Evolutionary conservation across 2,888 invertebrate genomes (phyloP).

Genomic region (Trisateles emortualis): DNA sequence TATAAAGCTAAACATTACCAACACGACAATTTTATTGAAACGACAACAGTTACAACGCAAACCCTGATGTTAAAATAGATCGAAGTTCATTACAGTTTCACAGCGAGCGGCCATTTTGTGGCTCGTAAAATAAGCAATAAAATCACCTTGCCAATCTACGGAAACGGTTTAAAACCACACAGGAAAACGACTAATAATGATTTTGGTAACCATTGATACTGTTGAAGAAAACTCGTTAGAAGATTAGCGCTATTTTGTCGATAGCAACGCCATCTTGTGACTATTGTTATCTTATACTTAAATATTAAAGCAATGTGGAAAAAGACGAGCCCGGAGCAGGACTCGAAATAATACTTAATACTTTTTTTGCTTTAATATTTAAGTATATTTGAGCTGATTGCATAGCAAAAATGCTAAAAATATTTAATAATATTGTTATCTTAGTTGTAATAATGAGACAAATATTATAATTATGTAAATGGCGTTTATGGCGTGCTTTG

Average conservation of each 20-base stretch:
- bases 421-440: no score
- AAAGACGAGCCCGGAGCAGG: no score
- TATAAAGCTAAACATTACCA: no score
- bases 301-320: no score
- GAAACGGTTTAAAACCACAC: constrained; percentile 7
- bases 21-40: background rate
- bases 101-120: background rate
- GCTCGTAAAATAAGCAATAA: constrained; percentile 12
- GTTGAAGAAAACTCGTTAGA: background rate
- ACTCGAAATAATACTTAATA: no score
- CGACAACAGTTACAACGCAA: background rate
- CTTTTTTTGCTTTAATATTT: no score
- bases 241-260: background rate
- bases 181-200: constrained; percentile 1
- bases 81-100: background rate
- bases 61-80: background rate
- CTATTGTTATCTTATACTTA: background rate
- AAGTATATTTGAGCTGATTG: no score
- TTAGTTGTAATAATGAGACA: no score
- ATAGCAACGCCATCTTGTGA: background rate
- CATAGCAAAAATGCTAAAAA: no score
- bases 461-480: no score
- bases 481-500: no score
- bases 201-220: no score
- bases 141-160: background rate